Evolutionary conservation across 2,113 vertebrate species (phyloP).

Genomic region (Strix aluco): DNA sequence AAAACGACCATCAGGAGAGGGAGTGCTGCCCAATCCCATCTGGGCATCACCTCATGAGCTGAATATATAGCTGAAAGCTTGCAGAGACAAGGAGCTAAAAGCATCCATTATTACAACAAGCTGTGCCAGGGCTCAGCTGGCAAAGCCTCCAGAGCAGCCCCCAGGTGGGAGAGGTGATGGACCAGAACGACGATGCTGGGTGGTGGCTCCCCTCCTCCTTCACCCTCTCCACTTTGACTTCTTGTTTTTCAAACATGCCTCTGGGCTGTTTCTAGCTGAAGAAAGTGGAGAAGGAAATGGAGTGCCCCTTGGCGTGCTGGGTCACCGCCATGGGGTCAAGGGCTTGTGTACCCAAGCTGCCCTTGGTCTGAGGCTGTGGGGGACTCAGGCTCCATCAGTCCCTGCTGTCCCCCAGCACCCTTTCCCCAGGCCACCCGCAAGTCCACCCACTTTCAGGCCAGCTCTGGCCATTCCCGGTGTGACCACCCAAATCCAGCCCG

Average conservation of each 20-base stretch:
- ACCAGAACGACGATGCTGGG: fast-evolving
- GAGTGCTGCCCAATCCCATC: not conserved
- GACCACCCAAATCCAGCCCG: not conserved
- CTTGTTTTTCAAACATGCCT: not conserved
- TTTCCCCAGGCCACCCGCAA: not conserved
- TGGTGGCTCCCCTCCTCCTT: not conserved
- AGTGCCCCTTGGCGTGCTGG: not conserved
- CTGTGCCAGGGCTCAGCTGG: not conserved
- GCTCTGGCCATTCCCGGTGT: not conserved
- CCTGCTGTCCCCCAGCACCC: not conserved
- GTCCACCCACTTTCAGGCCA: not conserved
- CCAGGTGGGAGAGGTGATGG: not conserved
- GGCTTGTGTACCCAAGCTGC: constrained; percentile 39
- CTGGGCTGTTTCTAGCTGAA: not conserved
- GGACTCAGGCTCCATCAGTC: not conserved
- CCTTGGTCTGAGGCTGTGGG: not conserved
- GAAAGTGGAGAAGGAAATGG: constrained; percentile 14
- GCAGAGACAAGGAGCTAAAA: not conserved
- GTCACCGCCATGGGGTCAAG: not conserved
- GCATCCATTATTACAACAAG: not conserved
- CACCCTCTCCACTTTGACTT: not conserved
- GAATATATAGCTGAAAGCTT: not conserved
- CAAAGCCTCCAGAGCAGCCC: not conserved
- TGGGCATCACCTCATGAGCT: not conserved
- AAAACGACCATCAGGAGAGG: not conserved